Percentiles rank a stretch among this genome's conserved stretches.
phyloP scores from a whole-genome alignment of 2,888 invertebrate genomes.

The Scaptomyza reducta region DNA sequence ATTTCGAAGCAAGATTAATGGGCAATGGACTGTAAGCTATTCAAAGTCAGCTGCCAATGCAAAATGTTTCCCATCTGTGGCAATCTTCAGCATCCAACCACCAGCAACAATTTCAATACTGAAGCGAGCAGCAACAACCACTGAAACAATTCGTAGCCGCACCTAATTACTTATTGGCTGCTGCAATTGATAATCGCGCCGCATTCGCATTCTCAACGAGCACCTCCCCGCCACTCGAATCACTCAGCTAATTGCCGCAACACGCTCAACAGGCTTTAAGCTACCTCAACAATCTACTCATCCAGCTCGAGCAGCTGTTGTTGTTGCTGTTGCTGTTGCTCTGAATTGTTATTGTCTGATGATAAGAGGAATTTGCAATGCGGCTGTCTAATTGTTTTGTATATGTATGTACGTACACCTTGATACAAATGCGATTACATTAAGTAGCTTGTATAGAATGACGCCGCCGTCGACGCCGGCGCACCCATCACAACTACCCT shows the following conservation, averaged over 20 bases:
- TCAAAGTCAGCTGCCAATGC: slow-evolving; percentile 57
- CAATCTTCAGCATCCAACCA: slow-evolving; percentile 12
- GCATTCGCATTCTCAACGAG: slow-evolving; percentile 35
- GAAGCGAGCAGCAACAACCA: neutral
- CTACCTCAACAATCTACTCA: slow-evolving; percentile 48
- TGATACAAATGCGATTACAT: slow-evolving; percentile 70
- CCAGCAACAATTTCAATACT: slow-evolving; percentile 10
- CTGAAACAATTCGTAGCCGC: slow-evolving; percentile 18
- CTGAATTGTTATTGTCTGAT: slow-evolving; percentile 46
- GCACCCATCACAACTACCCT: neutral
- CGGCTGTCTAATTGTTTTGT: slow-evolving; percentile 39
- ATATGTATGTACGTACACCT: slow-evolving; percentile 7
- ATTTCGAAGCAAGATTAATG: slow-evolving; percentile 73
- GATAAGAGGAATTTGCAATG: slow-evolving; percentile 54
- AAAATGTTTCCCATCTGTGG: slow-evolving; percentile 36
- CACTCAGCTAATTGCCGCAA: slow-evolving; percentile 58
- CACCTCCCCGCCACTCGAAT: slow-evolving; percentile 40
- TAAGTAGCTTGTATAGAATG: slow-evolving; percentile 55
- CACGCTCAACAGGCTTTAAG: slow-evolving; percentile 56
- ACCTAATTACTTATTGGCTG: slow-evolving; percentile 57
- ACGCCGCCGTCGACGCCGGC: neutral
- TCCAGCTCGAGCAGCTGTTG: slow-evolving; percentile 23
- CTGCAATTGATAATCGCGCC: slow-evolving; percentile 49
- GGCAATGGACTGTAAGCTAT: slow-evolving; percentile 53
- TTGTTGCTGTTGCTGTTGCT: slow-evolving; percentile 10